Conservation (phyloP, 2,113 vertebrate genomes). For the Conger conger region DNA sequence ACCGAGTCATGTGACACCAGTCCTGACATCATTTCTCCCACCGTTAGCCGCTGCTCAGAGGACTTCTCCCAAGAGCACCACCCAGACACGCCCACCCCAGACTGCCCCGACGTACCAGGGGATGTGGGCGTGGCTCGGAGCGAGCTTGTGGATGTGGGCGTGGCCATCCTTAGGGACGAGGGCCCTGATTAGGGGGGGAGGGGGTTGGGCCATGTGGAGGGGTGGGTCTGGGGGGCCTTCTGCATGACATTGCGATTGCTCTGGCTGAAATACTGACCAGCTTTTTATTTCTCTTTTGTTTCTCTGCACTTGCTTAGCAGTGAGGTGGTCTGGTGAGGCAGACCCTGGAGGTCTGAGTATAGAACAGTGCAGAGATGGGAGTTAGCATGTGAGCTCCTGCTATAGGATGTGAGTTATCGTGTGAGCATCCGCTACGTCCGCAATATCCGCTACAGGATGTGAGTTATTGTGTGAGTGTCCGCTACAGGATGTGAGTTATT, state of each 20-base stretch:
- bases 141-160: constrained; percentile 44
- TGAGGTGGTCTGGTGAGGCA: neutral
- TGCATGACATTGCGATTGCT: neutral
- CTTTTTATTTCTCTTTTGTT: neutral
- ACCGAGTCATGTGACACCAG: constrained; percentile 92
- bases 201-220: constrained; percentile 33
- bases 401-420: no score
- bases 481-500: no score
- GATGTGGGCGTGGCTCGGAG: no score
- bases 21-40: constrained; percentile 84
- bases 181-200: constrained; percentile 68
- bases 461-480: no score
- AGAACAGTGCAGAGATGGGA: no score
- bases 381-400: no score
- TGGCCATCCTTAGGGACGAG: constrained; percentile 61
- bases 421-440: no score
- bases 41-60: constrained; percentile 87
- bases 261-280: neutral
- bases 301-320: neutral
- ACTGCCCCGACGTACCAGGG: constrained; percentile 50
- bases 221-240: neutral
- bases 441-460: no score
- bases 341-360: no score
- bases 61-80: constrained; percentile 80
- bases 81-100: constrained; percentile 70